Base-by-base conservation (phyloP, 2,113 vertebrate species). In the Accipiter cooperii region DNA sequence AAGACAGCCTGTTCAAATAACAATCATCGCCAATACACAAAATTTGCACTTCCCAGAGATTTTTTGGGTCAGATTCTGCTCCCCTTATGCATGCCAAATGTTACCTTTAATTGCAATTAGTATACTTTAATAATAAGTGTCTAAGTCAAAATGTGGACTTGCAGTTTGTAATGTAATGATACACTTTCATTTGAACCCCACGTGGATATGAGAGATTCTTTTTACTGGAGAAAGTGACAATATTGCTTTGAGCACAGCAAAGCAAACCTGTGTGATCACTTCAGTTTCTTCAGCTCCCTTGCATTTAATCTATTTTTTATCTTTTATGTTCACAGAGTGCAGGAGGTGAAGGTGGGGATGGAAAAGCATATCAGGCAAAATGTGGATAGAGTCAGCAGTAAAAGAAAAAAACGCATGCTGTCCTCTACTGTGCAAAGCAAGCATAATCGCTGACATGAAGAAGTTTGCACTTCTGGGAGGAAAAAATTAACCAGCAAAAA, bases 381-480 rank as follows among this genome's bases (percentile, higher is more conserved):
- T 86, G 95, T 87, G 68, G 78, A 88, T 78, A 86, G 71, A 97
- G 93, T 95, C 95, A 96, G 93, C 96, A 96, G 34, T 90, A 90
- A 88, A 94, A 91, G 75, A 60, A 87, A 89, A 93, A 85, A 96
- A 95, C 31, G 49, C 78, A 40, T 85, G 68, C 84, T 95, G 78
- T 97, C 89, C 55, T 97, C 58, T 71, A 63, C 71, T 90, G 91
- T 94, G 96, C 82, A 95, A 90, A 95, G 68, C 75, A 94, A 95
- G 87, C n/a, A 63, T 83, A 96, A 96, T 96, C 0, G 2, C 54
- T 97, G 91, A 86, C 79, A 76, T 66, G 70, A 88, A 65, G 64
- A 60, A 92, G 21, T 74, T 60, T 21, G 24, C 42, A 88, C 28
- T 87, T 74, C 68, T 93, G 54, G 29, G 40, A 87, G 38, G n/a